These are phyloP conservation scores for Malurus leucopterus DNA, from an alignment of 2,797 vertebrate species.

Conservation along the genomic window DNA sequence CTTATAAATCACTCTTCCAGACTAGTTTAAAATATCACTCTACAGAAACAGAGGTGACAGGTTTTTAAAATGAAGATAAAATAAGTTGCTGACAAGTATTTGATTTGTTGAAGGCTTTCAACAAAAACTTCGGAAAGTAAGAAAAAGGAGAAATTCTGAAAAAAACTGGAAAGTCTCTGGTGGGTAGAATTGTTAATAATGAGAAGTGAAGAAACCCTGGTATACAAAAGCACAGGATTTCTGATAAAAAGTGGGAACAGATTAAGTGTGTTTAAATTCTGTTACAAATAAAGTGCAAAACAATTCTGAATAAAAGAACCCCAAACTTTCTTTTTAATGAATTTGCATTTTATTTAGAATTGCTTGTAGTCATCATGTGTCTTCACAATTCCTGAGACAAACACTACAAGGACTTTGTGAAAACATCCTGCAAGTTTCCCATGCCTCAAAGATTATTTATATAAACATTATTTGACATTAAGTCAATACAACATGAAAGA, in stretches of 20 bases:
- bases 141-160: background rate
- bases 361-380: background rate
- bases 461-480: slow-evolving; percentile 10
- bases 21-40: slow-evolving; percentile 33
- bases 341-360: background rate
- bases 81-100: slow-evolving; percentile 32
- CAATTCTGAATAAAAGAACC: background rate
- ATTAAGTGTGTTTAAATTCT: background rate
- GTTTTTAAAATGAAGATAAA: slow-evolving; percentile 54
- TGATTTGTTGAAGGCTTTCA: slow-evolving; percentile 44
- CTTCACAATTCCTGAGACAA: background rate
- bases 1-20: slow-evolving; percentile 45
- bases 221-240: background rate
- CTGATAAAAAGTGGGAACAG: background rate
- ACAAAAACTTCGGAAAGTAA: slow-evolving; percentile 1
- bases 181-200: background rate
- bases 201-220: background rate
- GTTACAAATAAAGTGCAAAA: background rate
- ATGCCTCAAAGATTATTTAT: slow-evolving; percentile 10
- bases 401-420: background rate
- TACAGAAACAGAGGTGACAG: slow-evolving; percentile 35
- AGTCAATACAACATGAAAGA: slow-evolving; percentile 24
- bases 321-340: background rate
- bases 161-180: background rate
- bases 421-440: slow-evolving; percentile 13